Conservation (phyloP, 2,113 vertebrate species). For the Crocuta crocuta region DNA sequence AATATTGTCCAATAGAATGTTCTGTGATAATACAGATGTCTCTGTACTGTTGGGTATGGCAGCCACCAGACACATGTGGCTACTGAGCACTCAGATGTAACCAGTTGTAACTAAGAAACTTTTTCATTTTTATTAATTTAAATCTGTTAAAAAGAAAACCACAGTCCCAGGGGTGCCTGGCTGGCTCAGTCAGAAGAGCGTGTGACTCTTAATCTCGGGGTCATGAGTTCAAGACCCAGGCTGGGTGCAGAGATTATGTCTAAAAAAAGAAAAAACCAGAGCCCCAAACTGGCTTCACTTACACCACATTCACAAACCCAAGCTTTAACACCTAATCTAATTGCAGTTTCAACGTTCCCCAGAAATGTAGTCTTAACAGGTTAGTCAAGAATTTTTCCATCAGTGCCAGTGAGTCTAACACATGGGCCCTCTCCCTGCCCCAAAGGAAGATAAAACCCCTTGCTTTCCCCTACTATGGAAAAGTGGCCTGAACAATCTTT, state of each 20-base stretch:
- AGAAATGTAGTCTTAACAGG: background rate
- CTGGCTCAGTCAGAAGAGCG: no score
- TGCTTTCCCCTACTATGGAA: background rate
- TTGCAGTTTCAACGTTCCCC: background rate
- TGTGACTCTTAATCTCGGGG: no score
- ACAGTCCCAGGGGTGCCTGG: no score
- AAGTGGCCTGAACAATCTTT: background rate
- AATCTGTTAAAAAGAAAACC: background rate
- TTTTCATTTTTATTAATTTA: constrained; percentile 46
- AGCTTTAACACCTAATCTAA: background rate
- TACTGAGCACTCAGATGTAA: background rate
- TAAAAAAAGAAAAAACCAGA: background rate
- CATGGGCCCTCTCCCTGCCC: background rate
- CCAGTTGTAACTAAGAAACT: background rate
- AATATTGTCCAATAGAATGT: background rate
- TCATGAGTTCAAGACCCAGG: no score
- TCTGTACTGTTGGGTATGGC: background rate
- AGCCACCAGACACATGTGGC: background rate
- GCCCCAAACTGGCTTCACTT: background rate
- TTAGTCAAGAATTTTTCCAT: background rate
- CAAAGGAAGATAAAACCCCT: background rate
- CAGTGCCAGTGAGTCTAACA: background rate
- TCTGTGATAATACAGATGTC: constrained; percentile 13
- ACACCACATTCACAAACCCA: background rate
- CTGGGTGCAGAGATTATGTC: no score